These are phyloP conservation scores for Eupithecia centaureata DNA, from an alignment of 2,888 invertebrate species.

Conservation along the genomic window DNA sequence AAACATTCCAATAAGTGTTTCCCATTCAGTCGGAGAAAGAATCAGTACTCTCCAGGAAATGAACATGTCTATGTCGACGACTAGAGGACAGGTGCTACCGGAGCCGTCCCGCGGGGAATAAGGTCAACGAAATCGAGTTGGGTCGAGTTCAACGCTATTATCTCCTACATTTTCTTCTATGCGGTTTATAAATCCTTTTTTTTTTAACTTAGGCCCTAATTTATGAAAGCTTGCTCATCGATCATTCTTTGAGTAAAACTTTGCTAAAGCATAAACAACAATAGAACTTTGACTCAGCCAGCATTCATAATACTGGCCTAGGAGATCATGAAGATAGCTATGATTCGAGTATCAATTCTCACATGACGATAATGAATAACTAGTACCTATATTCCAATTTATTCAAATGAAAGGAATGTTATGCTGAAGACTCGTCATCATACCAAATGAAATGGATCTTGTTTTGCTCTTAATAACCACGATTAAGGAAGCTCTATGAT, in stretches of 20 bases:
- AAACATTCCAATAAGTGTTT: not conserved
- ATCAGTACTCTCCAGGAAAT: conserved; percentile 57
- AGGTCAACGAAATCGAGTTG: conserved; percentile 43
- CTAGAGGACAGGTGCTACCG: conserved; percentile 48
- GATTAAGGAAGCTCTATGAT: conserved; percentile 34
- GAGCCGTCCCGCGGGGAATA: conserved; percentile 48
- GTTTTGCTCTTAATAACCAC: conserved; percentile 12
- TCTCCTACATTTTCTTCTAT: conserved; percentile 6
- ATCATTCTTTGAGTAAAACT: too few relatives aligned
- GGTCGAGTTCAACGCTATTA: conserved; percentile 20
- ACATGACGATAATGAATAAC: not conserved
- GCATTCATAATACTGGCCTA: too few relatives aligned
- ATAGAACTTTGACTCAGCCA: too few relatives aligned
- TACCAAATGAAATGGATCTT: too few relatives aligned
- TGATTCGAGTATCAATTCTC: not conserved
- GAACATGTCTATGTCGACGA: conserved; percentile 56
- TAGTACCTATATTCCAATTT: not conserved
- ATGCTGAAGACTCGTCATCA: not conserved
- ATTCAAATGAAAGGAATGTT: not conserved
- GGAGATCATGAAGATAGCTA: not conserved
- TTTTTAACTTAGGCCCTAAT: not conserved
- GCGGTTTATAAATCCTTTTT: not conserved
- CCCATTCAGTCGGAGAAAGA: conserved; percentile 34
- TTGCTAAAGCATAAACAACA: too few relatives aligned
- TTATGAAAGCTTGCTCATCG: too few relatives aligned